These are phyloP conservation scores for Hydra vulgaris DNA, from an alignment of 30 jellyfish, hydroid and myxozoan genomes.

Conservation along the genomic window DNA sequence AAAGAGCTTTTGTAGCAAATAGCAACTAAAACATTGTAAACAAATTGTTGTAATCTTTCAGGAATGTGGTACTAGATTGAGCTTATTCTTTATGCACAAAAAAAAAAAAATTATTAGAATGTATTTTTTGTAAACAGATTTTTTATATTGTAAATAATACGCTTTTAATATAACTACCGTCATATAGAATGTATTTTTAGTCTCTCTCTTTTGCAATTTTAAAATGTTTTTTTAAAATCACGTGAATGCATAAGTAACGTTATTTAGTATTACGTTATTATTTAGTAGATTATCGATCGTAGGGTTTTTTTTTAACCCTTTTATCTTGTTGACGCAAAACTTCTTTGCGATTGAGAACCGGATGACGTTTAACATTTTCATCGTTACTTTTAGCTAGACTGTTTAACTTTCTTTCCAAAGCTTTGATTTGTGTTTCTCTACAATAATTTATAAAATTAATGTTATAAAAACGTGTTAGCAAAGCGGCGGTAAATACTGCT, in stretches of 20 bases:
- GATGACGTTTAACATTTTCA: background rate
- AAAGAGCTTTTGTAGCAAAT: background rate
- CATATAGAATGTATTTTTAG: too few species aligned
- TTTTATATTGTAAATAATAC: background rate
- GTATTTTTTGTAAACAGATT: background rate
- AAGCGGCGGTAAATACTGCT: background rate
- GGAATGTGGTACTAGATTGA: too few species aligned
- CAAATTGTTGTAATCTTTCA: background rate
- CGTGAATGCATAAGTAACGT: background rate
- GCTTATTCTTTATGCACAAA: too few species aligned
- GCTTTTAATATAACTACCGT: background rate
- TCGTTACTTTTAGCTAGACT: background rate
- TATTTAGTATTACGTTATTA: too few species aligned
- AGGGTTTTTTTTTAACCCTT: background rate
- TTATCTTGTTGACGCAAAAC: background rate
- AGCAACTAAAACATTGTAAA: background rate
- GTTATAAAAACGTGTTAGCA: too few species aligned
- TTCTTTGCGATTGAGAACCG: background rate
- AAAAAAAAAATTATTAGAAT: background rate
- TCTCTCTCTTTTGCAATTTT: too few species aligned
- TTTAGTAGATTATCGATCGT: background rate
- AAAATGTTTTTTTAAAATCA: background rate
- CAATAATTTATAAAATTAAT: background rate
- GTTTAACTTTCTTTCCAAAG: conserved; percentile 27
- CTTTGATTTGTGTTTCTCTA: conserved; percentile 33